Base-by-base conservation (phyloP, 2,797 vertebrate genomes). In the Simalia tracyae region DNA sequence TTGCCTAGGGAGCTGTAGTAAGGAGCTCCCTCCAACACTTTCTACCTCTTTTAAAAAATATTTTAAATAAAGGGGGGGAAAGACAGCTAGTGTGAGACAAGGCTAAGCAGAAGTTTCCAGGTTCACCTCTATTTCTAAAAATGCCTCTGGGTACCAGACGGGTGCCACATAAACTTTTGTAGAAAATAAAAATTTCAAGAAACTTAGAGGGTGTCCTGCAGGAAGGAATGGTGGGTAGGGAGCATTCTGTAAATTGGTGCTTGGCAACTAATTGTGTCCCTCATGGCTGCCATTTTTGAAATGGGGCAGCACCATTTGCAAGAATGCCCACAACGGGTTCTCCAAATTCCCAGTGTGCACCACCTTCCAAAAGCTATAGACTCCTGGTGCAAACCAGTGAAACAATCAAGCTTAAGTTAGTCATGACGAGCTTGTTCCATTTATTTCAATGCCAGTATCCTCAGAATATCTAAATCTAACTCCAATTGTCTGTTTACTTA, bases 1-100 rank as follows among this genome's bases (percentile, higher is more conserved):
- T 95, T 97, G 54, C 90, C 92, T 2, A 0, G 88, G 90, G 85
- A 96, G 46, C 85, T 95, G 64, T 93, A 54, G 90, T 88, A 46
- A 46, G 42, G 42, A 1, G 3, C 76, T 81, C 36, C 8, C 36
- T 24, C 36, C 8, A 42, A 46, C 46, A 46, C 36, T 46, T 81
- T 46, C 46, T 46, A 24, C 9, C 42, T 24, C 19, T 81, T 81
- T 81, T 46, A 24, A 46, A 81, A 81, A 81, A 24, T 24, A 46
- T 81, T 46, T 19, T 46, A 81, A 24, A 9, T 19, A 19, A 17
- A 2, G 1, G 0, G 6, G 2, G 5, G 11, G 5, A 31, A n/a
- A 19, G 7, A 76, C 42, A 81, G 3, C 72, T 81, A 36, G 19
- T 10, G 1, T 81, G 76, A 81, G 42, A 19, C 76, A 46, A 81